Base-by-base conservation (phyloP, 2,113 vertebrate species). In the Tautogolabrus adspersus region DNA sequence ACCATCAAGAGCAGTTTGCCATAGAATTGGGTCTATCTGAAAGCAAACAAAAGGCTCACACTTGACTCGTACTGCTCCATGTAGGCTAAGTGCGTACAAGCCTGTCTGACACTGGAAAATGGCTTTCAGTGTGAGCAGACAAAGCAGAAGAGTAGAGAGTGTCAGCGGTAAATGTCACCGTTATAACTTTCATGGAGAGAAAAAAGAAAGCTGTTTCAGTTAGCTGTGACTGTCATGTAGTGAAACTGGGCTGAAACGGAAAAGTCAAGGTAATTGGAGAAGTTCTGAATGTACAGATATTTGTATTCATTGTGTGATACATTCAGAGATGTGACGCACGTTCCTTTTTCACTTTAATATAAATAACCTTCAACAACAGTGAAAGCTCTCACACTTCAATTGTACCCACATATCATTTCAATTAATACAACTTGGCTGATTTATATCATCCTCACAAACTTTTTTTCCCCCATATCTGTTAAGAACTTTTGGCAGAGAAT, bases 1-100 rank as follows among this genome's bases (percentile, higher is more conserved):
- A 83, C 76, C 92, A 74, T 93, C 89, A 82, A 92, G 89, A 87
- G 88, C 88, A 83, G 87, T 91, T 92, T 89, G 89, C 88, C 77
- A 79, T 77, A 84, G 85, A 92, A 91, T 93, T 81, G 61, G 87
- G 80, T 79, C 76, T 61, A 77, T 93, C 72, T 85, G 82, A 89
- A 89, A 87, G 88, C 88, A 92, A 91, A 92, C 89, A 91, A 91
- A 92, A 89, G 83, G 88, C 87, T 77, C 55, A 62, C 88, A 85
- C 90, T 93, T 87, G 82, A 93, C 88, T 83, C 84, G 61, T 77
- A 75, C 86, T 10, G 68, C 77, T 86, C 72, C 49, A 7, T 26
- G 77, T 72, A 66, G 81, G 83, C 85, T 90, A 81, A 90, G 89
- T 89, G 81, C 46, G 30, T 72, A 40, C 19, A 15, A 81, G 86